Evolutionary conservation across 2,888 invertebrate genomes (phyloP).

Genomic region (Patella pellucida): DNA sequence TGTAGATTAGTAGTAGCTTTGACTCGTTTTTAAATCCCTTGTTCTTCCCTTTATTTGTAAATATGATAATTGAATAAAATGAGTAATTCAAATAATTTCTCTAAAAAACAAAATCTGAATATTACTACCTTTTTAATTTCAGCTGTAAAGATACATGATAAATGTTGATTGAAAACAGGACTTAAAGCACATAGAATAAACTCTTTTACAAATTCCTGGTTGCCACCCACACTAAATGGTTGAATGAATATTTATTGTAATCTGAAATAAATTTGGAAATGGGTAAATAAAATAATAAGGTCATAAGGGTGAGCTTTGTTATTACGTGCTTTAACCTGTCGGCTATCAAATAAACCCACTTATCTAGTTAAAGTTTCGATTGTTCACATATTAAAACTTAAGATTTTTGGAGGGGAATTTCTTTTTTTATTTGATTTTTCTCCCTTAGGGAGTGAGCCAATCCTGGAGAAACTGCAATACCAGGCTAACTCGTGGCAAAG

Average conservation of each 20-base stretch:
- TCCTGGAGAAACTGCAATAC: too few relatives aligned
- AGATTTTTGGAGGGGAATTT: background rate
- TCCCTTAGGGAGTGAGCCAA: conserved; percentile 47
- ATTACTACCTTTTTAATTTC: conserved; percentile 79
- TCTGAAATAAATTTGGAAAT: conserved; percentile 45
- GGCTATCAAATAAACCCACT: too few relatives aligned
- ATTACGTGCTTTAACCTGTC: too few relatives aligned
- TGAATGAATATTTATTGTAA: conserved; percentile 74
- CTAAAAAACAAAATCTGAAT: background rate
- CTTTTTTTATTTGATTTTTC: conserved; percentile 31
- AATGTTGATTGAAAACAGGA: conserved; percentile 78
- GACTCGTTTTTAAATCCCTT: too few relatives aligned
- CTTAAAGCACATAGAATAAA: conserved; percentile 76
- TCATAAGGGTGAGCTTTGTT: too few relatives aligned
- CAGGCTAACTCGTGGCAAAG: too few relatives aligned
- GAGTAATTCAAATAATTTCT: background rate
- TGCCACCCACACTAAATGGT: conserved; percentile 65
- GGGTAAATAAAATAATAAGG: too few relatives aligned
- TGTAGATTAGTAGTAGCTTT: too few relatives aligned
- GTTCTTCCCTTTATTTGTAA: too few relatives aligned
- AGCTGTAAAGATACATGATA: conserved; percentile 79
- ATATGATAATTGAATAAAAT: background rate
- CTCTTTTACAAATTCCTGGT: conserved; percentile 81
- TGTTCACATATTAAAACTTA: too few relatives aligned
- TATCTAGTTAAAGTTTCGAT: too few relatives aligned